phyloP scores from a whole-genome alignment of 2,888 invertebrate genomes.

The Drosophila buzzatii region DNA sequence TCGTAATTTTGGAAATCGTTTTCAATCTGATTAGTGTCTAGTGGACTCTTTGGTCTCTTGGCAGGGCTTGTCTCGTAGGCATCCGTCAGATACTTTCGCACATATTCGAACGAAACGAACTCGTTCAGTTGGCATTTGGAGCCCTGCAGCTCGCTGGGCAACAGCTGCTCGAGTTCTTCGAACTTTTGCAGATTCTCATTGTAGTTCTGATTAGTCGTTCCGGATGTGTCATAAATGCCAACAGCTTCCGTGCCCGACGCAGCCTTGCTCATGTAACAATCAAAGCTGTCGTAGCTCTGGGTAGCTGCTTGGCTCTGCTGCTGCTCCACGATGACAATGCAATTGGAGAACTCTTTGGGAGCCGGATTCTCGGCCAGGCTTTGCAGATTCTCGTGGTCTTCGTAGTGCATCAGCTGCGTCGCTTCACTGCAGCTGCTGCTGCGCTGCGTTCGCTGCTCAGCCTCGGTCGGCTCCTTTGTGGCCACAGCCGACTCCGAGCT shows the following conservation, averaged over 20 bases:
- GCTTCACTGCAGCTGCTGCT: constrained; percentile 82
- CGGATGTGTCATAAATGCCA: constrained; percentile 40
- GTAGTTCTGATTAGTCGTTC: constrained; percentile 44
- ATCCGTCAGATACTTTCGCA: constrained; percentile 84
- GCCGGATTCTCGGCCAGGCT: constrained; percentile 13
- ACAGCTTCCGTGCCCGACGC: constrained; percentile 11
- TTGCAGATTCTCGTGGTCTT: not conserved
- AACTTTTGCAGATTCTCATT: constrained; percentile 73
- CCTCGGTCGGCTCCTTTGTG: not conserved
- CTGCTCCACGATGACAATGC: constrained; percentile 85
- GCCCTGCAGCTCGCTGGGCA: constrained; percentile 52
- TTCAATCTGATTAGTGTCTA: constrained; percentile 60
- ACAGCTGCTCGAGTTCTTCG: constrained; percentile 75
- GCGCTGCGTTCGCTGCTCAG: constrained; percentile 71
- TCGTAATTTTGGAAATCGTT: constrained; percentile 84
- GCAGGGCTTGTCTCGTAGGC: constrained; percentile 67
- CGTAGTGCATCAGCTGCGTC: constrained; percentile 30
- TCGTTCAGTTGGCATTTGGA: constrained; percentile 72
- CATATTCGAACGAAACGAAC: constrained; percentile 85
- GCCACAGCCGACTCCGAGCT: constrained; percentile 83
- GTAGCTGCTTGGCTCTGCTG: constrained; percentile 71
- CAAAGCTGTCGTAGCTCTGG: constrained; percentile 1
- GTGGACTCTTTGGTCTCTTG: constrained; percentile 44
- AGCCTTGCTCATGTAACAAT: constrained; percentile 23
- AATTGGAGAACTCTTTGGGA: constrained; percentile 86